These are phyloP conservation scores for Notechis scutatus DNA, from an alignment of 2,113 vertebrate species.

Conservation along the genomic window DNA sequence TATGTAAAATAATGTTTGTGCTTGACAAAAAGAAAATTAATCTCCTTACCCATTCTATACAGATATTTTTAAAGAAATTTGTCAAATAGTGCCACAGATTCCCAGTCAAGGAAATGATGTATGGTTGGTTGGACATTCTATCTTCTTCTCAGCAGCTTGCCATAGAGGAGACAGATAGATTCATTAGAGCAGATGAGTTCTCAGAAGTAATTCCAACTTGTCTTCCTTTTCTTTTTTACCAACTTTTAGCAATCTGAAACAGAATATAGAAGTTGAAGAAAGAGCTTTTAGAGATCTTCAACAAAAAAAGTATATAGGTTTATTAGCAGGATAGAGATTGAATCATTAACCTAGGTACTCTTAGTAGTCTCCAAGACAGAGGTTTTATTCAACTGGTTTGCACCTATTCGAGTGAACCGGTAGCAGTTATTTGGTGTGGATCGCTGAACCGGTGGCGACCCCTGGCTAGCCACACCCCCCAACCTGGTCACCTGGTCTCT, in stretches of 20 bases:
- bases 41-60: neutral
- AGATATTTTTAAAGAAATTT: neutral
- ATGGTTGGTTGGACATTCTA: neutral
- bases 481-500: no score
- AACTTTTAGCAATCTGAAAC: neutral
- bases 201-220: neutral
- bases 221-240: neutral
- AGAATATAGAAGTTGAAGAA: neutral
- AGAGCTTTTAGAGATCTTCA: conserved; percentile 2
- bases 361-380: neutral
- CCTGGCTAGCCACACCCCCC: no score
- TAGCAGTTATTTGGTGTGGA: no score
- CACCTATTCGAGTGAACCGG: no score
- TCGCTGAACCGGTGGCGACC: no score
- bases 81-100: neutral
- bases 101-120: neutral
- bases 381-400: no score
- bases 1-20: neutral
- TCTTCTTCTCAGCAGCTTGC: neutral
- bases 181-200: neutral
- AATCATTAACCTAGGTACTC: conserved; percentile 2
- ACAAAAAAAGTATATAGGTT: neutral
- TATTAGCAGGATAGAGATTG: neutral
- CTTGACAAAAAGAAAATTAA: neutral
- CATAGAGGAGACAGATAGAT: neutral